Evolutionary conservation across 2,797 vertebrate genomes (phyloP).

Genomic region (Balearica regulorum): DNA sequence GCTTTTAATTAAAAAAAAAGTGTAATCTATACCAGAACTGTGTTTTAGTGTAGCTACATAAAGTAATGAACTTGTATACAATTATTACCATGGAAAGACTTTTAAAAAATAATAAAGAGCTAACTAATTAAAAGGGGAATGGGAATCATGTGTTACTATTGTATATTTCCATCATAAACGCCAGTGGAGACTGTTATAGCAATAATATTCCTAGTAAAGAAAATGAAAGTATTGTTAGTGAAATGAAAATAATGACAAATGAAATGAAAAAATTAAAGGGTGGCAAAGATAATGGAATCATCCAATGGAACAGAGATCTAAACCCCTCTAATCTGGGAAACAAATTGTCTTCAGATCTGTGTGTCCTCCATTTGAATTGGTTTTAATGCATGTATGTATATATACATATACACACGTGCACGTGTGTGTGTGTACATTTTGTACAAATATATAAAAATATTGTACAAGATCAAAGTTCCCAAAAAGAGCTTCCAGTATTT

Average conservation of each 20-base stretch:
- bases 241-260: not conserved
- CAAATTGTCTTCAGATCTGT: not conserved
- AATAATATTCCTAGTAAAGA: not conserved
- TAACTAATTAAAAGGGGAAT: not conserved
- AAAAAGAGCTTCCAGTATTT: not conserved
- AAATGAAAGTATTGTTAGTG: not conserved
- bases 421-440: not conserved
- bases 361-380: not conserved
- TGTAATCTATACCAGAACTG: not conserved
- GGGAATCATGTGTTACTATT: not conserved
- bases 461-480: not conserved
- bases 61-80: not conserved
- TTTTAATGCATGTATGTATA: not conserved
- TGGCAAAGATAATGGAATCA: not conserved
- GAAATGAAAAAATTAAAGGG: not conserved
- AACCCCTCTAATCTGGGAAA: not conserved
- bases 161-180: not conserved
- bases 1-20: not conserved
- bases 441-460: not conserved
- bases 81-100: not conserved
- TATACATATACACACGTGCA: not conserved
- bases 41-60: not conserved
- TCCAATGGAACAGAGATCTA: not conserved
- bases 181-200: not conserved
- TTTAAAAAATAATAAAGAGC: not conserved